Evolutionary conservation across 2,797 vertebrate genomes (phyloP), one percentile per base, ranked within the genome.

Genomic region (Columba guinea): DNA sequence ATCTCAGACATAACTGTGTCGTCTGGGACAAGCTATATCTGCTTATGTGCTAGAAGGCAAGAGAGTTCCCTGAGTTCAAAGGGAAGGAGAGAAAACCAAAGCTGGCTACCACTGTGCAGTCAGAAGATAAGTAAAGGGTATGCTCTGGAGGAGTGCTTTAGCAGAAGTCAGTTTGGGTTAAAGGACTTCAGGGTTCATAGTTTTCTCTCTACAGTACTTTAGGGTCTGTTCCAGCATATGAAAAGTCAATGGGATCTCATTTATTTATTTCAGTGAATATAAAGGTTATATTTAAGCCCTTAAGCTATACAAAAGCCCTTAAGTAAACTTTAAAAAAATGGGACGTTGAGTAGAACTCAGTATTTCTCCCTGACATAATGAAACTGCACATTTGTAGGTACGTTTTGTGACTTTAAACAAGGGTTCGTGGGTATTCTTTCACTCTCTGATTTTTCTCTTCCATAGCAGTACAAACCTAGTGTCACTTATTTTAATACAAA

Each of bases 401-500:
- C 8, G 48, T 64, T 34, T 71, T 69, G 4, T 46, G 6, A 63
- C 4, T 69, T 77, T 22, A 32, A 65, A 59, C 8, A 80, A 69
- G 2, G 1, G 26, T 30, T 21, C 5, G 10, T 32, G 51, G 2
- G 2, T 46, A 11, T 39, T 7, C 3, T 52, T 85, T 62, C 13
- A 37, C 20, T 49, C 13, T n/a, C 17, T 41, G 46, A 23, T 69
- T 91, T 78, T 53, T 23, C 10, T 2, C 5, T 93, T 80, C 20
- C 21, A 13, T 8, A 52, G 3, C 35, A 64, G 70, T 7, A 59
- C 24, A 75, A 87, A 84, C 19, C 9, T 84, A 39, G 32, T 22
- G 30, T 53, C 21, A 65, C 6, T 67, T 1, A 1, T 71, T 85
- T 68, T 14, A 79, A 52, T 35, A 63, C 82, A 69, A 87, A 78